Base-by-base conservation (phyloP, 2,113 vertebrate genomes). In the Catharus minimus region DNA sequence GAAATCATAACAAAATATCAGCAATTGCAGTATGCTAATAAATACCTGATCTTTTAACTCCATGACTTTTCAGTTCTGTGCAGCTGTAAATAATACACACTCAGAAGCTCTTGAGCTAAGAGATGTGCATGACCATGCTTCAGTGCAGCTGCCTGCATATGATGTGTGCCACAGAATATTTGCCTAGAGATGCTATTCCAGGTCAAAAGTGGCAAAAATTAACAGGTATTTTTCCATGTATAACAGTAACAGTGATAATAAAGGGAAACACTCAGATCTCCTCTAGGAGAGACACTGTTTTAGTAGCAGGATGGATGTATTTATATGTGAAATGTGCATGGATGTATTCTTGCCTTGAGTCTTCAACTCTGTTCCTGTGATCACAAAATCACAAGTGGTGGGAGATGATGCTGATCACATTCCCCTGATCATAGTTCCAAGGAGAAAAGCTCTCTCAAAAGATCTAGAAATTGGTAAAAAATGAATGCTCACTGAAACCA, bases 321-420 rank as follows among this genome's bases (percentile, higher is more conserved):
- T n/a, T 60, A 38, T 28, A 27, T 1, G 4, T 7, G 16, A 83
- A 80, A 43, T 0, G 0, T 13, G 8, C 4, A 4, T 7, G 4
- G 10, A 11, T 2, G 2, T 26, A 26, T 41, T 28, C 41, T n/a
- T 66, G 26, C 44, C 36, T 76, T 33, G 32, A 46, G 14, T 39
- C 53, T 74, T 60, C 24, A 60, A 5, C 15, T 38, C 19, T 19
- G 7, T 18, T 61, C 21, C 27, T 15, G 9, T 33, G 32, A 72
- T 21, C 9, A 12, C 32, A 50, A 38, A 38, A 5, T 13, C 19
- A 74, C 68, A 39, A 4, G 16, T 43, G 8, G 16, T 36, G 11
- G 10, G 21, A 75, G 24, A 57, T 21, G 15, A 39, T 7, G 19
- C 22, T 49, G 39, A 33, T 20, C 9, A 49, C 38, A 60, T 15